Conservation (phyloP, 1,140 invertebrate genomes). For the Luehdorfia chinensis region DNA sequence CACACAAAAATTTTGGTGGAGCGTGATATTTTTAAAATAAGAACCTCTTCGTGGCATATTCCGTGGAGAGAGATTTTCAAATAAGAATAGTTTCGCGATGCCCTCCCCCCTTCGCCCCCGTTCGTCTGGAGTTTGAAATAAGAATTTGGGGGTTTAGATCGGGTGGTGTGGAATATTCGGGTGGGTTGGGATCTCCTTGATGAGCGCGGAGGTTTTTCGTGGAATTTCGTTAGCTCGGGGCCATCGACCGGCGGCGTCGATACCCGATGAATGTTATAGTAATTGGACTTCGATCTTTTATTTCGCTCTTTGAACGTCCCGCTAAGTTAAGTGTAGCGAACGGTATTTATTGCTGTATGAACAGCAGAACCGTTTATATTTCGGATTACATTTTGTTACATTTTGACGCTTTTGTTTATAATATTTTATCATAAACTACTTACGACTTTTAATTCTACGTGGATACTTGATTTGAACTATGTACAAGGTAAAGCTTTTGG, state of each 20-base stretch:
- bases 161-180: constrained; percentile 59
- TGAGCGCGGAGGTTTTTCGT: constrained; percentile 71
- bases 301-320: constrained; percentile 15
- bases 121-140: constrained; percentile 73
- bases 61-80: constrained; percentile 76
- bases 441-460: too few species aligned
- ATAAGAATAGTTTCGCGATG: constrained; percentile 76
- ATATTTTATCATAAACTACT: too few species aligned
- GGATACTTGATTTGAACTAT: too few species aligned
- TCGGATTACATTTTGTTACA: too few species aligned
- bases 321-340: too few species aligned
- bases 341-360: constrained; percentile 10
- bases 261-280: constrained; percentile 65
- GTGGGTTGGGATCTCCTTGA: constrained; percentile 66
- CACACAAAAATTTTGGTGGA: constrained; percentile 48
- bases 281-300: constrained; percentile 47
- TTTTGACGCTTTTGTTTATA: too few species aligned
- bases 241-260: constrained; percentile 65
- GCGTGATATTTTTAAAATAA: constrained; percentile 76
- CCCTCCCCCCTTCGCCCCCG: constrained; percentile 49
- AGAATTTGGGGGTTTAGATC: constrained; percentile 69
- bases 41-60: constrained; percentile 74
- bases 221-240: constrained; percentile 63
- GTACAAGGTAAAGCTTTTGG: too few species aligned
- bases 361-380: constrained; percentile 18